Base-by-base conservation (phyloP, 2,113 vertebrate genomes). In the Proterorhinus semilunaris region DNA sequence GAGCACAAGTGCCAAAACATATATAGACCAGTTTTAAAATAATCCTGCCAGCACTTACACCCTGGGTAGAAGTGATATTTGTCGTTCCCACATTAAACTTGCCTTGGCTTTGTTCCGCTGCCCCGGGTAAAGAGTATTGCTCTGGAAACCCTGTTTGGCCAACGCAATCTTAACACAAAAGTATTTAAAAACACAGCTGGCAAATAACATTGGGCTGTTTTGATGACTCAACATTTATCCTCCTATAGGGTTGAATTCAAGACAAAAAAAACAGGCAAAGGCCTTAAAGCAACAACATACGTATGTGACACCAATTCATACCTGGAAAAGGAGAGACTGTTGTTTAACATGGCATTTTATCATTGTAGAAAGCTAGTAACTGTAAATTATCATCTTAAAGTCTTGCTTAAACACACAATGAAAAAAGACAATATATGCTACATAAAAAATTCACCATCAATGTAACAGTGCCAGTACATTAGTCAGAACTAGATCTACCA, bases 1-100 rank as follows among this genome's bases (percentile, higher is more conserved):
- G 79, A 79, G 82, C 65, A n/a, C 27, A 50, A 61, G 81, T 79
- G 61, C 61, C 63, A 65, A 64, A 81, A 87, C 82, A 85, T 74
- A 77, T 84, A 85, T 69, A 82, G 87, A 62, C 80, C 73, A 52
- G 58, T 63, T 72, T 67, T 86, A 80, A 83, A 80, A 88, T 88
- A 86, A 84, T 43, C n/a, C 77, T 72, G 66, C 81, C 83, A 84
- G 87, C 82, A 87, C 73, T 76, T 86, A 69, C 80, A 68, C 80
- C 83, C 81, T 88, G 88, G 84, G 88, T 91, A 88, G 75, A 75
- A 72, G 86, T 72, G 86, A 83, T 90, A 89, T 91, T 91, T 91
- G 88, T 88, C 73, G 75, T 91, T 91, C 90, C 90, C 88, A 91
- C 90, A 91, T 75, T 85, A 73, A 78, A 83, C 81, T 90, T 91